Percentiles rank a stretch among this genome's conserved stretches.
These are phyloP conservation scores for Muraenolepis orangiensis DNA, from an alignment of 2,797 vertebrate species.

Conservation along the genomic window DNA sequence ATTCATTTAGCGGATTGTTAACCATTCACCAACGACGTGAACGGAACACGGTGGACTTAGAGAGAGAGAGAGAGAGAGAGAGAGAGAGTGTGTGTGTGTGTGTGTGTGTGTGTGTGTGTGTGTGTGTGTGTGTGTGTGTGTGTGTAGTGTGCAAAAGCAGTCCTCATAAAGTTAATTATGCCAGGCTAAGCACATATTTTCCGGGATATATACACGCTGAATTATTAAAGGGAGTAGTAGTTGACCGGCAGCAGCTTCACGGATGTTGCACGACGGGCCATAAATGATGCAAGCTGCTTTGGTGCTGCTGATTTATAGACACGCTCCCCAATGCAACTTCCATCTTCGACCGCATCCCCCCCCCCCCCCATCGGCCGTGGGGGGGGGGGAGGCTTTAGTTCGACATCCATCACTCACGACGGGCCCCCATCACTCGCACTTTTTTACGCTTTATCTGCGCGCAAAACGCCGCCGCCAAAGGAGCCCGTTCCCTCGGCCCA, in stretches of 20 bases:
- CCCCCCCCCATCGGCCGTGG: slow-evolving; percentile 41
- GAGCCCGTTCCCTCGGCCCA: not conserved
- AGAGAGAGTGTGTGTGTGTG: not conserved
- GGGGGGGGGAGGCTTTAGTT: slow-evolving; percentile 56
- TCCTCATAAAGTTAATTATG: slow-evolving; percentile 18
- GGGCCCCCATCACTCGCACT: not conserved
- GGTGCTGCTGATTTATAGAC: slow-evolving; percentile 57
- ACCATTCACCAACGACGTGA: not conserved
- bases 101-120: not conserved
- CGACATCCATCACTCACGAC: slow-evolving; percentile 55
- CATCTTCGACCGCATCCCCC: slow-evolving; percentile 40
- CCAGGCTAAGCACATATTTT: slow-evolving; percentile 47
- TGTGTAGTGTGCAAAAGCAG: not conserved
- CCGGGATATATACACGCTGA: slow-evolving; percentile 49
- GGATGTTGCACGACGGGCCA: slow-evolving; percentile 36
- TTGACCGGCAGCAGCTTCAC: slow-evolving; percentile 57
- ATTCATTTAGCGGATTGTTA: not conserved
- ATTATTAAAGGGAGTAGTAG: slow-evolving; percentile 63
- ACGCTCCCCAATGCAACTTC: slow-evolving; percentile 30
- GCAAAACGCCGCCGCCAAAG: not conserved
- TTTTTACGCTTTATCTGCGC: slow-evolving; percentile 14
- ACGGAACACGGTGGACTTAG: not conserved
- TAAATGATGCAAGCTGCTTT: slow-evolving; percentile 57
- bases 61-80: not conserved
- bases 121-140: not conserved